A percentile compares a stretch with the other conserved stretches of the same genome.
These are phyloP conservation scores for Ptilorrhoa leucosticta DNA, from an alignment of 2,113 vertebrate species.

Conservation along the genomic window DNA sequence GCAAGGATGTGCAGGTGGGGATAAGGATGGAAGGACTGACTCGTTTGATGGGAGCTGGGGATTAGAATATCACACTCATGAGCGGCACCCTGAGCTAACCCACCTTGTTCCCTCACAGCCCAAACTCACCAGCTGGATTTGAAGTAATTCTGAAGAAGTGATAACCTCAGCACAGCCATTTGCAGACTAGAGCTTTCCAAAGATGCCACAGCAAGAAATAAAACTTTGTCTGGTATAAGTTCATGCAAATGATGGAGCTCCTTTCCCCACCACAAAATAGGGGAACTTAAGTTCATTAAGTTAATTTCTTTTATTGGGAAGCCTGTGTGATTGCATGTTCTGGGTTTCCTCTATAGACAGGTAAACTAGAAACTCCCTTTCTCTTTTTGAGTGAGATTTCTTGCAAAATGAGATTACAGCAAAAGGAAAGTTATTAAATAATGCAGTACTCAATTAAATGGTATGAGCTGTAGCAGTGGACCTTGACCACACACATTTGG, in stretches of 20 bases:
- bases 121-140: not conserved
- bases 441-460: not conserved
- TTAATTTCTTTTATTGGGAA: not conserved
- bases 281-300: not conserved
- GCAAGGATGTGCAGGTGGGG: not conserved
- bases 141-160: not conserved
- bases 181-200: not conserved
- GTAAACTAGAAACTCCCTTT: not conserved
- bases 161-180: not conserved
- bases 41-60: not conserved
- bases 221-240: not conserved
- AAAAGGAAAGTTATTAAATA: not conserved
- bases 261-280: not conserved
- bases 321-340: not conserved
- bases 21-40: not conserved
- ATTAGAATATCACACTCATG: not conserved
- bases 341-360: not conserved
- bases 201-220: not conserved
- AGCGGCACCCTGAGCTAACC: not conserved
- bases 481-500: not conserved
- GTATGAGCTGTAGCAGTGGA: not conserved
- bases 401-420: not conserved
- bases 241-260: not conserved
- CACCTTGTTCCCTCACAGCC: not conserved
- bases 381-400: not conserved